A percentile compares a stretch with the other conserved stretches of the same genome.
Conservation (phyloP, 1,140 invertebrate genomes). For the Melipona quadrifasciata region DNA sequence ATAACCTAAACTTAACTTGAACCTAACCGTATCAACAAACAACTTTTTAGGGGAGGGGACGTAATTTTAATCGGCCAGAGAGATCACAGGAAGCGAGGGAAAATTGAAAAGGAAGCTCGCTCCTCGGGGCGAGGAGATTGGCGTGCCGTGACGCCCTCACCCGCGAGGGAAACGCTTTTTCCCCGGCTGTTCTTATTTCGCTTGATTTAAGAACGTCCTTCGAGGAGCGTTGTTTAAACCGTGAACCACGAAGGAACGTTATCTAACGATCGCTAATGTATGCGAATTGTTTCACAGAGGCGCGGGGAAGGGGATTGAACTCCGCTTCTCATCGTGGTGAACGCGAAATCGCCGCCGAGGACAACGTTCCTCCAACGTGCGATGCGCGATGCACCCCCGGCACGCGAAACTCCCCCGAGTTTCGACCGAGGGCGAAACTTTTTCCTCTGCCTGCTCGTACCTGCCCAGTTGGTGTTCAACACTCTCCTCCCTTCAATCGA, state of each 20-base stretch:
- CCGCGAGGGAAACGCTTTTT: background rate
- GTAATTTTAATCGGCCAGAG: background rate
- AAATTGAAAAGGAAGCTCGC: background rate
- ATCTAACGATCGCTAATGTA: slow-evolving; percentile 36
- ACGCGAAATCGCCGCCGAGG: slow-evolving; percentile 27
- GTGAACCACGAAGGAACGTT: slow-evolving; percentile 28
- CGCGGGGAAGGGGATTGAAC: too few species aligned
- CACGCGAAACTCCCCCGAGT: slow-evolving; percentile 48
- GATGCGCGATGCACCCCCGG: slow-evolving; percentile 43
- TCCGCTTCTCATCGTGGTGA: slow-evolving; percentile 31
- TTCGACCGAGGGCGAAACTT: slow-evolving; percentile 27
- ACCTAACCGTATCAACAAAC: too few species aligned
- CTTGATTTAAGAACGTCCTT: slow-evolving; percentile 31
- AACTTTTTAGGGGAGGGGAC: too few species aligned
- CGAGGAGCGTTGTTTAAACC: slow-evolving; percentile 32
- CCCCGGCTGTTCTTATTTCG: slow-evolving; percentile 29
- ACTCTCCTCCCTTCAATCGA: background rate
- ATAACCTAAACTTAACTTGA: too few species aligned
- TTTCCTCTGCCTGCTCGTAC: slow-evolving; percentile 9
- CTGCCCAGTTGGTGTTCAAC: background rate
- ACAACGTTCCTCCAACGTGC: slow-evolving; percentile 22
- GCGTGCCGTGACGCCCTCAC: background rate
- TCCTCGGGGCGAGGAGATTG: background rate
- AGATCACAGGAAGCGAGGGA: background rate
- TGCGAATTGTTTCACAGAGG: slow-evolving; percentile 2